Conservation (phyloP, 1,140 invertebrate species). For the Liolophura sinensis region DNA sequence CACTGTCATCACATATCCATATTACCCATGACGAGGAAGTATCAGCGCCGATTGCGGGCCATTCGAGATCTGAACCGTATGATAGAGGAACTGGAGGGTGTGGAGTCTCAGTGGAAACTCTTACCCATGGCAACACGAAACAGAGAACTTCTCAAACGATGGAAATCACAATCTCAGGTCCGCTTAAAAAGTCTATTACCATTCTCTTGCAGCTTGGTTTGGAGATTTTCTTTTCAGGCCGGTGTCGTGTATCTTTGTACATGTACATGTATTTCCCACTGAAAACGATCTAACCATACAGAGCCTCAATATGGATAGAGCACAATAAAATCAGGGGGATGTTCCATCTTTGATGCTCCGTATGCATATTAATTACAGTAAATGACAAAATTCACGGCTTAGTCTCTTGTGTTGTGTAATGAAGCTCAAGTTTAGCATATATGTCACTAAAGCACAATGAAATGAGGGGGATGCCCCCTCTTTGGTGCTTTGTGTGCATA, state of each 20-base stretch:
- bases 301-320: no score
- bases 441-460: no score
- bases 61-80: conserved; percentile 89
- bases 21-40: conserved; percentile 84
- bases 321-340: no score
- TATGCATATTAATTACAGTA: no score
- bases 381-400: no score
- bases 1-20: conserved; percentile 91
- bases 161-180: conserved; percentile 77
- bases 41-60: conserved; percentile 79
- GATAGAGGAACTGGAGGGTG: conserved; percentile 81
- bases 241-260: not conserved
- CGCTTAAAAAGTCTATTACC: not conserved
- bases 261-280: not conserved
- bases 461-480: no score
- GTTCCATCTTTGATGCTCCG: no score
- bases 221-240: not conserved
- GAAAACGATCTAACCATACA: no score
- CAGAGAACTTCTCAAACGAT: conserved; percentile 80
- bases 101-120: conserved; percentile 75
- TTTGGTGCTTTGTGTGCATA: no score
- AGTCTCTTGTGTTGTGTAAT: no score
- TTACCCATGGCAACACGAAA: conserved; percentile 75
- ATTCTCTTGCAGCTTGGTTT: not conserved
- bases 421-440: no score